These are phyloP conservation scores for Leptura quadrifasciata DNA, from an alignment of 2,888 invertebrate genomes.

Conservation along the genomic window DNA sequence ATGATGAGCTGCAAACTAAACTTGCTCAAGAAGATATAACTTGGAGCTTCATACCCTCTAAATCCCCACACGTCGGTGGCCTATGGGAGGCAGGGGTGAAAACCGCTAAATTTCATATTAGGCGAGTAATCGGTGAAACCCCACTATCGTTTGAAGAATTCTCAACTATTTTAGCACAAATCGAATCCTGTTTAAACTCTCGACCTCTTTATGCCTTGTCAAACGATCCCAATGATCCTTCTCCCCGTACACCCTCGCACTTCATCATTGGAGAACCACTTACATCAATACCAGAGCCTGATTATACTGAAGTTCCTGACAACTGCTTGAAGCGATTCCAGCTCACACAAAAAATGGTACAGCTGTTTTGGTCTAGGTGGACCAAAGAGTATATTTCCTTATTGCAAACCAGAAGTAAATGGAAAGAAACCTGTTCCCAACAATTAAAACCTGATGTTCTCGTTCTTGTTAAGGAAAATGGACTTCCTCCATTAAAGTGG, in stretches of 20 bases:
- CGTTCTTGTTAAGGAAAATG: conserved; percentile 44
- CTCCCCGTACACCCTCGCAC: not conserved
- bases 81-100: not conserved
- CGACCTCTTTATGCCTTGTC: conserved; percentile 18
- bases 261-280: not conserved
- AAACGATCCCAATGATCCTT: conserved; percentile 2
- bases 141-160: not conserved
- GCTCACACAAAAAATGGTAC: conserved; percentile 24
- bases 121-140: not conserved
- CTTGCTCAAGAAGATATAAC: conserved; percentile 16
- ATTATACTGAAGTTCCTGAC: not conserved
- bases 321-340: conserved; percentile 22
- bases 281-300: conserved; percentile 16
- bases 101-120: not conserved
- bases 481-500: conserved; percentile 45
- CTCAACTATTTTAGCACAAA: conserved; percentile 1
- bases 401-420: conserved; percentile 40
- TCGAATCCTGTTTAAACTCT: conserved; percentile 21
- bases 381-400: conserved; percentile 21
- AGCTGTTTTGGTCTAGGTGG: conserved; percentile 27
- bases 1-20: not conserved
- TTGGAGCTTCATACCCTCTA: not conserved
- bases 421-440: conserved; percentile 38
- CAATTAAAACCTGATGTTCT: conserved; percentile 39
- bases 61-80: not conserved